phyloP scores from a whole-genome alignment of 2,113 vertebrate genomes.

The Mormoops blainvillei region DNA sequence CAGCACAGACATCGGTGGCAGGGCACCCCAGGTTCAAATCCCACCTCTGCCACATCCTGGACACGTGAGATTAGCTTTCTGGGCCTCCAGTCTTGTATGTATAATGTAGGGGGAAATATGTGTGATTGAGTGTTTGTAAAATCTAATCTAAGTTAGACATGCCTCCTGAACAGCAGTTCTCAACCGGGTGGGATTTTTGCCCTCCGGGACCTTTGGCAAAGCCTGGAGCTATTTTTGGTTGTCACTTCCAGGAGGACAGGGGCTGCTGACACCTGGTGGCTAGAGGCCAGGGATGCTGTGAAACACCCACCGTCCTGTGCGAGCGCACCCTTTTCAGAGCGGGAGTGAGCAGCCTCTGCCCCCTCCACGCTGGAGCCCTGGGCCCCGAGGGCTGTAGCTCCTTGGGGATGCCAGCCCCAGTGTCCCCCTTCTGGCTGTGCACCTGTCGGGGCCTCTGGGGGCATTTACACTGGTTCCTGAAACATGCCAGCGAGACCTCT shows the following conservation, averaged over 20 bases:
- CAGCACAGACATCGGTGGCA: background rate
- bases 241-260: background rate
- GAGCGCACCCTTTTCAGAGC: background rate
- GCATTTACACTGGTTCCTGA: background rate
- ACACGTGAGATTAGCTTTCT: background rate
- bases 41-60: background rate
- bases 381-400: background rate
- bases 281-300: background rate
- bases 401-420: background rate
- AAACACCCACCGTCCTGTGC: background rate
- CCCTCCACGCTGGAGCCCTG: background rate
- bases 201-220: background rate
- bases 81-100: background rate
- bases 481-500: background rate
- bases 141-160: background rate
- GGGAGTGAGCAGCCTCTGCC: background rate
- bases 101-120: background rate
- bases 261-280: background rate
- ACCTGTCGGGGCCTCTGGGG: background rate
- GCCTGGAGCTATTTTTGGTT: background rate
- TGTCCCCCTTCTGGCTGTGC: background rate
- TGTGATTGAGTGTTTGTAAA: background rate
- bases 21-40: background rate
- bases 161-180: background rate
- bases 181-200: background rate